Evolutionary conservation across 1,140 invertebrate species (phyloP).

Genomic region (Drosophila pallidifrons): DNA sequence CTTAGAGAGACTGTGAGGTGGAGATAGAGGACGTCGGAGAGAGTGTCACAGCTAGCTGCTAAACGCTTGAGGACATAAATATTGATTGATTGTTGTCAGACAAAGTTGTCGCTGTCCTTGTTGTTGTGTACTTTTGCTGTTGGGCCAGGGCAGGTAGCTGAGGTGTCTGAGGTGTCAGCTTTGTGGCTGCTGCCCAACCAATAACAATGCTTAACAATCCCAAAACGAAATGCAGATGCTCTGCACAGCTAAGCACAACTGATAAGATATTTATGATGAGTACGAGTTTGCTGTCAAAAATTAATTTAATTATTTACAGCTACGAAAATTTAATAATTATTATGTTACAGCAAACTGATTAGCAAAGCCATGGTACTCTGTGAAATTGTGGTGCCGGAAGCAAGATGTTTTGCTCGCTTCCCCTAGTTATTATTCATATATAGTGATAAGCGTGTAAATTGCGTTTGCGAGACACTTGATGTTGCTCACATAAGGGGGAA

Average conservation of each 20-base stretch:
- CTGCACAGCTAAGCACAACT: not conserved
- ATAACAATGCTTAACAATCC: constrained; percentile 15
- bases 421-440: constrained; percentile 44
- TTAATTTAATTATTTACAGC: not conserved
- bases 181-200: constrained; percentile 61
- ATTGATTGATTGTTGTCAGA: constrained; percentile 82
- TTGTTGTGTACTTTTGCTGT: constrained; percentile 25
- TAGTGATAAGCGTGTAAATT: constrained; percentile 71
- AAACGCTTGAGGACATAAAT: constrained; percentile 72
- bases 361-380: not conserved
- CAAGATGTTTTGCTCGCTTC: constrained; percentile 27
- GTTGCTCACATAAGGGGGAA: constrained; percentile 16
- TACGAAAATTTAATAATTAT: not conserved
- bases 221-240: constrained; percentile 20
- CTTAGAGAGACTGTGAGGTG: not conserved
- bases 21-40: not conserved
- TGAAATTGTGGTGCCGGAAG: constrained; percentile 3
- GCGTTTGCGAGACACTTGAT: constrained; percentile 40
- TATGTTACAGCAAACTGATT: not conserved
- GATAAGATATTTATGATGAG: not conserved
- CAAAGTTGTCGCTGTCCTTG: constrained; percentile 41
- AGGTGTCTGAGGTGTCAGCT: constrained; percentile 66
- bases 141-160: constrained; percentile 41
- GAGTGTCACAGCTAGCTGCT: constrained; percentile 62
- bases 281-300: not conserved